Base-by-base conservation (phyloP, 2,797 vertebrate species). In the Gorsachius magnificus region DNA sequence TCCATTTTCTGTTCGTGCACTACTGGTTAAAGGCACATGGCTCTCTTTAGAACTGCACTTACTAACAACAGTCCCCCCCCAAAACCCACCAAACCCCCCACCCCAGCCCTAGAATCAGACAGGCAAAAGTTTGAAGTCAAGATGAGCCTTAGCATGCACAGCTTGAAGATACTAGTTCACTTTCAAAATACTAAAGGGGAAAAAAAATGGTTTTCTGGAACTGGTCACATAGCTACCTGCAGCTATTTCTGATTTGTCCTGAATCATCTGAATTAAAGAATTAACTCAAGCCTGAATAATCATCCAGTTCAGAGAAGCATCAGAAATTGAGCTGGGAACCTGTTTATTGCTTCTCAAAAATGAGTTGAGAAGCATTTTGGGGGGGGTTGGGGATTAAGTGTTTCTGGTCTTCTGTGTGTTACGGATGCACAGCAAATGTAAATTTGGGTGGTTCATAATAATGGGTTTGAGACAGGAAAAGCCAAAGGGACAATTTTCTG, bases 1-100 rank as follows among this genome's bases (percentile, higher is more conserved):
- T 50, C 28, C 38, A 57, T 16, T 16, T 38, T 53, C 25, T 45
- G 24, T 56, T 65, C 48, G 66, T 48, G 43, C 35, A 22, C 35
- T 35, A 26, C 2, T 48, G 31, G 57, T 56, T 54, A 58, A 41
- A 83, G 36, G n/a, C 31, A 83, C 2, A 1, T n/a, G 43, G 22
- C 25, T 20, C 10, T 46, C 38, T 31, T 28, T 45, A 10, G 31
- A 91, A 76, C 28, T 29, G 21, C 21, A 45, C 36, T 54, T 84
- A 60, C 20, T 28, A 61, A 70, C 16, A 66, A 15, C 11, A 35
- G 8, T 4, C 4, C 6, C 13, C 16, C 13, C 18, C 0, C 1
- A 6, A 24, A 12, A 2, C 16, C 5, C 31, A 85, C 45, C 38
- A 51, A 71, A 63, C 31, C 6, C 10, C 10, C 13, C 63, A 45